Evolutionary conservation across 1,140 invertebrate species (phyloP).

Genomic region (Drosophila repleta): DNA sequence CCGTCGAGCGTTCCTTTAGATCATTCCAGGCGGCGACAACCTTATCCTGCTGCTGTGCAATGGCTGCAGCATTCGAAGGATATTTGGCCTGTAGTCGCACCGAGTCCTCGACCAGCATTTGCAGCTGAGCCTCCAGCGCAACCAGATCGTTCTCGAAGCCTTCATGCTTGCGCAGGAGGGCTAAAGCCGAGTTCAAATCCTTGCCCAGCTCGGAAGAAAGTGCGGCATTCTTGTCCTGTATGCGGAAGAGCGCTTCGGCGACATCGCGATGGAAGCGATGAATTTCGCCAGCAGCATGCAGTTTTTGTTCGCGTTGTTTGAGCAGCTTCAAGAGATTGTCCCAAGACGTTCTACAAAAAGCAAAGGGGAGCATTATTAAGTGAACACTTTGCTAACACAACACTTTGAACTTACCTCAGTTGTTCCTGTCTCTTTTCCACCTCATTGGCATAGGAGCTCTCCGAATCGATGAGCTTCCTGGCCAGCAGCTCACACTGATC

Average conservation of each 20-base stretch:
- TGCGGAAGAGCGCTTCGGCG: constrained; percentile 94
- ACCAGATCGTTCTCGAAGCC: constrained; percentile 97
- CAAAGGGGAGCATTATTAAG: background rate
- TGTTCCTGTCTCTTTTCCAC: constrained; percentile 94
- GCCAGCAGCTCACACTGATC: constrained; percentile 96
- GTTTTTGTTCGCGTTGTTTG: constrained; percentile 92
- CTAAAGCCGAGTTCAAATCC: constrained; percentile 94
- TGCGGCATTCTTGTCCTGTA: constrained; percentile 93
- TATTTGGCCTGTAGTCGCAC: constrained; percentile 93
- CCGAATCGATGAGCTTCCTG: constrained; percentile 93
- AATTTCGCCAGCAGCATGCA: constrained; percentile 97
- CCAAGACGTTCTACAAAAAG: constrained; percentile 87
- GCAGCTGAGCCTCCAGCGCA: constrained; percentile 96
- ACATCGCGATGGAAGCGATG: constrained; percentile 98
- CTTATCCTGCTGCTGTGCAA: constrained; percentile 92
- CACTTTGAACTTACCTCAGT: constrained; percentile 87
- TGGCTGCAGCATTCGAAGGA: constrained; percentile 96
- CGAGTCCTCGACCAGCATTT: constrained; percentile 96
- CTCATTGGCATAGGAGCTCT: constrained; percentile 94
- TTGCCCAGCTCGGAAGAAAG: constrained; percentile 93
- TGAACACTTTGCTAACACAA: background rate
- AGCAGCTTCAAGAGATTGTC: constrained; percentile 94
- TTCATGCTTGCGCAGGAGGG: constrained; percentile 94
- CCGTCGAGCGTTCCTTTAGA: constrained; percentile 91
- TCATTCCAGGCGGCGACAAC: constrained; percentile 95